A percentile compares a stretch with the other conserved stretches of the same genome.
Conservation (phyloP, 2,888 invertebrate species). For the Hedychridium roseum region DNA sequence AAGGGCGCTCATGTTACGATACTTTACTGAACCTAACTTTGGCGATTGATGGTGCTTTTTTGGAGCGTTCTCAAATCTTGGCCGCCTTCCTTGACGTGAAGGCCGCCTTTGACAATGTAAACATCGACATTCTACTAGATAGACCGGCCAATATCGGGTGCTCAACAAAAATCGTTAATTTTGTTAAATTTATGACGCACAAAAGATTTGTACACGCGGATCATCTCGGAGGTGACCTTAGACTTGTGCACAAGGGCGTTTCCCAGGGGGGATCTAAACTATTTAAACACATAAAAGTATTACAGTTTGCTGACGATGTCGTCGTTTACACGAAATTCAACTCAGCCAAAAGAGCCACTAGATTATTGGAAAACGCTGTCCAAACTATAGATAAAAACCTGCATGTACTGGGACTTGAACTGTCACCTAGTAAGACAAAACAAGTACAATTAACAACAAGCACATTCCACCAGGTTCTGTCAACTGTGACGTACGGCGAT, state of each 20-base stretch:
- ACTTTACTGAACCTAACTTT: not conserved
- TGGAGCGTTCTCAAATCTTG: not conserved
- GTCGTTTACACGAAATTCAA: not conserved
- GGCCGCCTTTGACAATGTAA: conserved; percentile 6
- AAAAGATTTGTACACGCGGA: not conserved
- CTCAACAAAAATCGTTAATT: not conserved
- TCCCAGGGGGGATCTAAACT: not conserved
- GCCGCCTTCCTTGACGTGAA: conserved; percentile 4
- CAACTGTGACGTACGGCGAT: too few relatives aligned
- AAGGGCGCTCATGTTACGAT: conserved; percentile 7
- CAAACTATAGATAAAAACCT: not conserved
- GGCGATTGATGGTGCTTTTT: not conserved
- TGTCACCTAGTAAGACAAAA: not conserved
- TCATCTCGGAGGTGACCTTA: not conserved
- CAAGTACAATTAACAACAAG: not conserved
- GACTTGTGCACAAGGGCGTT: not conserved
- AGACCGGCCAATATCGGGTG: not conserved
- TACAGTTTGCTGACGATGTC: not conserved
- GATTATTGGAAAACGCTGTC: not conserved
- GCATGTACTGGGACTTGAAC: not conserved
- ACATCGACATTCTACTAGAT: not conserved
- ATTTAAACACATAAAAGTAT: not conserved
- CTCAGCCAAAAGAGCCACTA: not conserved
- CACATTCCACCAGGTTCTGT: not conserved
- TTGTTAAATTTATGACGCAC: conserved; percentile 2